Conservation (phyloP, 2,888 invertebrate genomes). For the Cosmia pyralina region DNA sequence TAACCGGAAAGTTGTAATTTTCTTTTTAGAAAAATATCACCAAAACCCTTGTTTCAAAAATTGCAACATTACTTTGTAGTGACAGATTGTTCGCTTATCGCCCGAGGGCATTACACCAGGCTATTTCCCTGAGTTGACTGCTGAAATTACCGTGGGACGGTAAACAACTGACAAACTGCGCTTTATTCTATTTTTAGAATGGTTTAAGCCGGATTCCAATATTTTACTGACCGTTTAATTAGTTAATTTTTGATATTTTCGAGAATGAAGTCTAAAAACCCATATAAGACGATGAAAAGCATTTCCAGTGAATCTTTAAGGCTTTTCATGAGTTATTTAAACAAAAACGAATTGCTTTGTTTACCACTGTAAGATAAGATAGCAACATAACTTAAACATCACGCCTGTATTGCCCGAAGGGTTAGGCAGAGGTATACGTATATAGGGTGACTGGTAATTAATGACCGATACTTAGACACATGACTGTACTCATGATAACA, state of each 20-base stretch:
- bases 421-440: too few relatives aligned
- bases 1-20: not conserved
- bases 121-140: conserved; percentile 51
- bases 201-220: not conserved
- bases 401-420: too few relatives aligned
- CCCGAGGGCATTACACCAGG: conserved; percentile 31
- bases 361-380: too few relatives aligned
- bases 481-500: too few relatives aligned
- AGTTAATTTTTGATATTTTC: not conserved
- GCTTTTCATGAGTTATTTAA: too few relatives aligned
- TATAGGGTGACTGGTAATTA: too few relatives aligned
- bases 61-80: conserved; percentile 35
- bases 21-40: not conserved
- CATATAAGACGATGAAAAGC: not conserved
- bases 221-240: not conserved
- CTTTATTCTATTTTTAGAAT: conserved; percentile 37
- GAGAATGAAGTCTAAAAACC: not conserved
- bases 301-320: too few relatives aligned
- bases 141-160: conserved; percentile 49
- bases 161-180: conserved; percentile 52
- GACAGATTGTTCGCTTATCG: conserved; percentile 46
- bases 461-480: too few relatives aligned
- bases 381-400: too few relatives aligned
- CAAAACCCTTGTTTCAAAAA: conserved; percentile 27
- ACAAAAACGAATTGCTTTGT: too few relatives aligned